Conservation (phyloP, 2,888 invertebrate species). For the Zaprionus lineosus region DNA sequence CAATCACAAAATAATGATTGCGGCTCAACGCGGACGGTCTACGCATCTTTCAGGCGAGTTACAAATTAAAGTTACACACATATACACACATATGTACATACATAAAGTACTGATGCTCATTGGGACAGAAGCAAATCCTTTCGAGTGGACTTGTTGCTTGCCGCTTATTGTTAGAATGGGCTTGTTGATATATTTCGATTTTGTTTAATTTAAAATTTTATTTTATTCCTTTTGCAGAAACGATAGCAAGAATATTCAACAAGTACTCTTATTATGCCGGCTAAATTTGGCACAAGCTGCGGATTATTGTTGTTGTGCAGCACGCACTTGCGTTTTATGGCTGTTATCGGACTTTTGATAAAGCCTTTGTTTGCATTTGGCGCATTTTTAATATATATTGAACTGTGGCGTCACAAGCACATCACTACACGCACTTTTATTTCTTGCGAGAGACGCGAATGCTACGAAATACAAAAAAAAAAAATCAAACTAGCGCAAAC, state of each 20-base stretch:
- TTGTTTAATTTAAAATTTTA: constrained; percentile 3
- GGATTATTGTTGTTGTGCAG: constrained; percentile 15
- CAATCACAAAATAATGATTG: constrained; percentile 82
- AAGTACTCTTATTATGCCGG: constrained; percentile 48
- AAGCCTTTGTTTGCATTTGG: constrained; percentile 45
- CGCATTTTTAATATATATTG: constrained; percentile 55
- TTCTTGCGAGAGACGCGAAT: constrained; percentile 21
- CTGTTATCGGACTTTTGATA: constrained; percentile 24
- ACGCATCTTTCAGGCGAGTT: constrained; percentile 74
- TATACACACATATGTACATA: constrained; percentile 17
- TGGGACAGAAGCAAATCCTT: constrained; percentile 36
- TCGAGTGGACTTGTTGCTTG: constrained; percentile 25
- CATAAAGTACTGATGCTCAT: constrained; percentile 40
- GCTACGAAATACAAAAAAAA: constrained; percentile 28
- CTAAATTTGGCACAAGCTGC: constrained; percentile 44
- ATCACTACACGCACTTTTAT: constrained; percentile 3
- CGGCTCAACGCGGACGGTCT: constrained; percentile 79
- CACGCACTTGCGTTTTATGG: constrained; percentile 33
- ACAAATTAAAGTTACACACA: constrained; percentile 27
- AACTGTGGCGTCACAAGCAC: constrained; percentile 24
- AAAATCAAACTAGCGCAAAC: constrained; percentile 50
- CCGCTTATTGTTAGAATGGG: constrained; percentile 21
- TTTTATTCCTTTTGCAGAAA: constrained; percentile 12
- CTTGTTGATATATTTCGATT: constrained; percentile 15
- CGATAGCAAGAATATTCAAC: constrained; percentile 41